Evolutionary conservation across 2,113 vertebrate species (phyloP).

Genomic region (Chrysochloris asiatica): DNA sequence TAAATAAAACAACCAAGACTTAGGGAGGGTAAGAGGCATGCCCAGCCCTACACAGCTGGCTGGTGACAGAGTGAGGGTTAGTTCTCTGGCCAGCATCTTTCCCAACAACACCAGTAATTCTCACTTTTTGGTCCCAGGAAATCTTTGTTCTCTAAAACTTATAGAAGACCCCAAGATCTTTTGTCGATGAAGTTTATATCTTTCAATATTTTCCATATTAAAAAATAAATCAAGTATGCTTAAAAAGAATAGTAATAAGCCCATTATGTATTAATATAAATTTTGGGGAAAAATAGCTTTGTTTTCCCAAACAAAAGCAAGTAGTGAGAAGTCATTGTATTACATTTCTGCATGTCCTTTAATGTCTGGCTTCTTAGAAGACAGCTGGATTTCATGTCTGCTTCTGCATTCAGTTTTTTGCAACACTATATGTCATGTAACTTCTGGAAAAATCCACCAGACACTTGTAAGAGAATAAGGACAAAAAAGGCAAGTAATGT

Average conservation of each 20-base stretch:
- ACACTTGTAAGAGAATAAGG: background rate
- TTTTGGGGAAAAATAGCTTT: background rate
- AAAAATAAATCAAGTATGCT: no score
- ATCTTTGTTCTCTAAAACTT: background rate
- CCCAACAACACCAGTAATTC: background rate
- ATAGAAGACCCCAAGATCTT: background rate
- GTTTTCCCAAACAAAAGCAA: background rate
- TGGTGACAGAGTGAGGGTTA: accelerated
- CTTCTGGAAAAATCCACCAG: constrained; percentile 30
- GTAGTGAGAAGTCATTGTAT: background rate
- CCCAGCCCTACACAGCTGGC: accelerated
- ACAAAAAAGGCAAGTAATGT: background rate
- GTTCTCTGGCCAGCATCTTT: background rate
- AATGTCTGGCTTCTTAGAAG: constrained; percentile 7
- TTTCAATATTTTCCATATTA: background rate
- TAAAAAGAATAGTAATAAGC: no score
- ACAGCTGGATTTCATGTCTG: background rate
- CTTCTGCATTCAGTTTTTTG: background rate
- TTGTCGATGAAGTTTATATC: background rate
- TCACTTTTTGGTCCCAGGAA: background rate
- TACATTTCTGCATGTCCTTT: background rate
- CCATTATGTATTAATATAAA: background rate
- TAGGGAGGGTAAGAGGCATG: accelerated
- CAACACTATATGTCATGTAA: background rate
- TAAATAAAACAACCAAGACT: background rate